Evolutionary conservation across 2,797 vertebrate genomes (phyloP).

Genomic region (Antennarius maculatus): DNA sequence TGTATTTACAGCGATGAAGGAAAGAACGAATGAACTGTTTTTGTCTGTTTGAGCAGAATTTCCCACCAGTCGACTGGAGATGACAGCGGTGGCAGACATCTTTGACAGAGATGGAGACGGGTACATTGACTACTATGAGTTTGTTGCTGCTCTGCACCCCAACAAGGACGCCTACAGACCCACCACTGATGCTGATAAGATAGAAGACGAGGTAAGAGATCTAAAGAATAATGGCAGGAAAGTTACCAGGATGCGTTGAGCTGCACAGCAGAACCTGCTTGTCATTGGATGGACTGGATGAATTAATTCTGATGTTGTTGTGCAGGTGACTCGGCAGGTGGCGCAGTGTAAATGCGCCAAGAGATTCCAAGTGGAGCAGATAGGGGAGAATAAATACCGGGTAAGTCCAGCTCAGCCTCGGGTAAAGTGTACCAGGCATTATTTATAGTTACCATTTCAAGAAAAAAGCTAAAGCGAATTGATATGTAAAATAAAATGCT

Average conservation of each 20-base stretch:
- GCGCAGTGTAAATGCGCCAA: slow-evolving; percentile 99
- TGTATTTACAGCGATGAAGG: background rate
- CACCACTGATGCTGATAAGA: slow-evolving; percentile 97
- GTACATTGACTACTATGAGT: slow-evolving; percentile 99
- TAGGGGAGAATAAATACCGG: slow-evolving; percentile 99
- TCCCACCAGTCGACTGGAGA: slow-evolving; percentile 95
- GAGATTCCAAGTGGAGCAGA: slow-evolving; percentile 99
- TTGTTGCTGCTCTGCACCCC: slow-evolving; percentile 96
- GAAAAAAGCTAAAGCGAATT: background rate
- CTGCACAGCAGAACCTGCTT: no score
- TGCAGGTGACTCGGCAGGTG: slow-evolving; percentile 96
- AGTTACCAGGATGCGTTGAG: background rate
- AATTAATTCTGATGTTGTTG: slow-evolving; percentile 15
- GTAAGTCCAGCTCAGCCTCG: slow-evolving; percentile 77
- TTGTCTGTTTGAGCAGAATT: slow-evolving; percentile 74
- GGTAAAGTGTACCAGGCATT: background rate
- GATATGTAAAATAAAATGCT: no score
- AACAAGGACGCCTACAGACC: slow-evolving; percentile 99
- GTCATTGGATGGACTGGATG: no score
- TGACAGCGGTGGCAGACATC: slow-evolving; percentile 98
- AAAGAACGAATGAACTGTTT: background rate
- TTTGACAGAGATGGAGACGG: slow-evolving; percentile 97
- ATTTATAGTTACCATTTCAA: background rate
- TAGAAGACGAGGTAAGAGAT: slow-evolving; percentile 92
- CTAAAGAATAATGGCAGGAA: background rate